phyloP scores from a whole-genome alignment of 2,113 vertebrate genomes.

The Pelmatolapia mariae region DNA sequence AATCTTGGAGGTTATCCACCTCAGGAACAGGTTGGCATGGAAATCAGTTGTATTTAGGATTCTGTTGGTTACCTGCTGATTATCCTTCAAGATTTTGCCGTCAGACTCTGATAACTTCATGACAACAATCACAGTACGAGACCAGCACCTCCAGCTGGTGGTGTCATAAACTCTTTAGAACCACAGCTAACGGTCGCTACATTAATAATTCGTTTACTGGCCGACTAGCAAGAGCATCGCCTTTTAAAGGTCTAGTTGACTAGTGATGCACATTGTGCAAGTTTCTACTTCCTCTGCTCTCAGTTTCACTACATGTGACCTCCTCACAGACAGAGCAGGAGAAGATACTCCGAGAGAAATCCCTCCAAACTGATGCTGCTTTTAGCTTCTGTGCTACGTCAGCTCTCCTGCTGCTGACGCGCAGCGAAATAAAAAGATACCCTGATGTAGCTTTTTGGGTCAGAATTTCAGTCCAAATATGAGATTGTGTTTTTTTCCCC shows the following conservation, averaged over 20 bases:
- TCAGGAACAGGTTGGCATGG: neutral
- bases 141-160: neutral
- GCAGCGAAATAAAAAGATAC: accelerated
- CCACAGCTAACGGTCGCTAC: neutral
- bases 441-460: neutral
- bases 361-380: neutral
- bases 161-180: neutral
- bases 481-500: neutral
- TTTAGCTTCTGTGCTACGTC: neutral
- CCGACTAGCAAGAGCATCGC: neutral
- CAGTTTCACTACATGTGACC: neutral
- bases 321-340: neutral
- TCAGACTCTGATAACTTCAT: neutral
- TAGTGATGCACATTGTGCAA: accelerated
- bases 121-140: neutral
- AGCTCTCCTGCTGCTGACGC: neutral
- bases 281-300: neutral
- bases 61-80: neutral
- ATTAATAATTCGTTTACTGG: accelerated
- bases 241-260: neutral
- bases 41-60: neutral
- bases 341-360: neutral
- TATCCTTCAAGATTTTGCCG: accelerated
- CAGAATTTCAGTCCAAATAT: accelerated
- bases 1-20: neutral